Evolutionary conservation across 2,888 invertebrate genomes (phyloP).

Genomic region (Ectropis crepuscularia): DNA sequence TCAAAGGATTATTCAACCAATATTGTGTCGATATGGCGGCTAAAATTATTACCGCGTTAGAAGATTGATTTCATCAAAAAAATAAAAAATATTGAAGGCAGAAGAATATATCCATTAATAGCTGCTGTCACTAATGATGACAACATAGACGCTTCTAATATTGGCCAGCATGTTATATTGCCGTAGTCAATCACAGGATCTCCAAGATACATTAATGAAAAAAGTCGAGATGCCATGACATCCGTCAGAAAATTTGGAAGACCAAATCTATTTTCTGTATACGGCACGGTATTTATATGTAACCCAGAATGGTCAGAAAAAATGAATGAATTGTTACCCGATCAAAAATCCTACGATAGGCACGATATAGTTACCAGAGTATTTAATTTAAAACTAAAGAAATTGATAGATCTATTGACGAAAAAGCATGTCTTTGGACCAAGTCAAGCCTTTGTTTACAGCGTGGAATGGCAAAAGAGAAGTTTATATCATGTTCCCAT

Average conservation of each 20-base stretch:
- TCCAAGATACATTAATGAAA: too few species aligned
- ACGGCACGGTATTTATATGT: too few species aligned
- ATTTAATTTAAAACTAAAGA: too few species aligned
- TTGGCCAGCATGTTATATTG: too few species aligned
- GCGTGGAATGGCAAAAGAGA: slow-evolving; percentile 28
- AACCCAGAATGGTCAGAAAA: too few species aligned
- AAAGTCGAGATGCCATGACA: too few species aligned
- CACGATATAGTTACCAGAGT: too few species aligned
- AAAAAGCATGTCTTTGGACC: slow-evolving; percentile 34
- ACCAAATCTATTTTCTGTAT: too few species aligned
- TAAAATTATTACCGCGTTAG: slow-evolving; percentile 46
- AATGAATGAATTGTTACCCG: too few species aligned
- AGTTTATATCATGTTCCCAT: slow-evolving; percentile 11
- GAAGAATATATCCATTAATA: slow-evolving; percentile 42
- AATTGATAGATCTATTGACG: background rate
- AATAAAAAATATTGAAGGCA: slow-evolving; percentile 42
- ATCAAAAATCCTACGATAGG: too few species aligned
- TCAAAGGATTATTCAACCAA: slow-evolving; percentile 41
- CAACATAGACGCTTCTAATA: background rate
- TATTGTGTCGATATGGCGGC: slow-evolving; percentile 43
- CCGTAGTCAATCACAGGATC: too few species aligned
- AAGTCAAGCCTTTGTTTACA: slow-evolving; percentile 7
- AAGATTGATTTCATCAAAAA: slow-evolving; percentile 40
- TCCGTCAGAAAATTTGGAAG: too few species aligned
- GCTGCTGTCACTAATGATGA: background rate